Evolutionary conservation across 2,113 vertebrate genomes (phyloP), one percentile per base, ranked within the genome.

Genomic region (Albula glossodonta): DNA sequence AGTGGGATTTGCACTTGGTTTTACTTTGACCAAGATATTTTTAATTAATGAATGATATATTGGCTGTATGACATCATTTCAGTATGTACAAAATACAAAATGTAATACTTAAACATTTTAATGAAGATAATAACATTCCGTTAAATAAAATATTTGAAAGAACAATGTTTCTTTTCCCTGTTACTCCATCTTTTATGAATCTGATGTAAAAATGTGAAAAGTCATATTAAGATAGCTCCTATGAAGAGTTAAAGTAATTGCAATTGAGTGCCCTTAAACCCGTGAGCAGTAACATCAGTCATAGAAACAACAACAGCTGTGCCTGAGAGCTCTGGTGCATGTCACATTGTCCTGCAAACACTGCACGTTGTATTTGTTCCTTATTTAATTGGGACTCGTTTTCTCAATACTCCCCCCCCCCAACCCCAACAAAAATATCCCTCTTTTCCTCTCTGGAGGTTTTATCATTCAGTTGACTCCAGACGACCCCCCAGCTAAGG

Each of bases 401-500:
- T 93, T 95, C 91, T 93, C 92, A 93, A 92, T 94, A 93, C 94
- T 41, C 31, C 31, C 31, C 31, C 31, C 31, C 31, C 1, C 31
- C 31, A 41, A 41, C 94, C 88, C 95, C 95, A 93, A 95, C 95
- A 93, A 95, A 95, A 96, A 95, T 93, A 91, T 52, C 25, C 60
- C 51, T n/a, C 63, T 48, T 22, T 78, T 51, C 49, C 31, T 57
- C 77, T 51, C 77, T 48, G 95, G 94, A 95, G 95, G 95, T 96
- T 95, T 96, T 95, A 95, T 86, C 80, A 92, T 95, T 95, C 94
- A 93, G 90, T 96, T 96, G 96, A 97, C 96, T 97, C 94, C 95
- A 96, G 96, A 96, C 94, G 90, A 94, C 93, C 94, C 94, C 94
- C 94, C 96, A 96, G 94, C 96, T 96, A 96, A 96, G 94, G 94